A percentile compares a stretch with the other conserved stretches of the same genome.
phyloP scores from a whole-genome alignment of 2,888 invertebrate genomes.

The Drymonia ruficornis region DNA sequence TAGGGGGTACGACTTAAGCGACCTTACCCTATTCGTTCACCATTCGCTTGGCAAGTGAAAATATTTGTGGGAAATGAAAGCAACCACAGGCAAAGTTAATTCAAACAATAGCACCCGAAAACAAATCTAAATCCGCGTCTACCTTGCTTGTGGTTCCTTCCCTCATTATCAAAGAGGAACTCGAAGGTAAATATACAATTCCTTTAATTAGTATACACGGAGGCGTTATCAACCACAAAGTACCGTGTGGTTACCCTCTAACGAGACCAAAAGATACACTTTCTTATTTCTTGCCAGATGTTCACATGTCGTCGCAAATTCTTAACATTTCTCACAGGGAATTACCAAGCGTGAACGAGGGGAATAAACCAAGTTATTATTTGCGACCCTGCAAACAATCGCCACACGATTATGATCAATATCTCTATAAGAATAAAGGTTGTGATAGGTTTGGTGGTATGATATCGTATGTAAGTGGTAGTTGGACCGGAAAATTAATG shows the following conservation, averaged over 20 bases:
- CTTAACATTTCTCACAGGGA: constrained; percentile 52
- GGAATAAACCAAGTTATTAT: constrained; percentile 29
- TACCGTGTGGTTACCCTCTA: constrained; percentile 13
- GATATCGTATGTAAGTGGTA: constrained; percentile 23
- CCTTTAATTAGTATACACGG: constrained; percentile 11
- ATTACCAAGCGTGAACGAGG: constrained; percentile 48
- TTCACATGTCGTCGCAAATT: constrained; percentile 55
- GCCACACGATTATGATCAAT: constrained; percentile 30
- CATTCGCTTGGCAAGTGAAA: no score
- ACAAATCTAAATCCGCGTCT: background rate
- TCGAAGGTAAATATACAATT: background rate
- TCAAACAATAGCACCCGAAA: background rate
- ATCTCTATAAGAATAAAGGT: constrained; percentile 17
- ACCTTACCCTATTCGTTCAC: no score
- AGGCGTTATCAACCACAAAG: constrained; percentile 13
- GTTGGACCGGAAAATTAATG: constrained; percentile 57
- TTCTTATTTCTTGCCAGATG: constrained; percentile 40
- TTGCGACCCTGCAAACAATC: constrained; percentile 16
- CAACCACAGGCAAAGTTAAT: background rate
- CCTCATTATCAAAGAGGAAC: background rate
- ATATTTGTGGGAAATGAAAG: no score
- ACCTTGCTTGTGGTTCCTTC: background rate
- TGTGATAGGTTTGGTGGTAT: constrained; percentile 6
- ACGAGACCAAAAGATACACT: constrained; percentile 21
- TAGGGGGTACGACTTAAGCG: no score